These are phyloP conservation scores for Coleophora deauratella DNA, from an alignment of 2,888 invertebrate species.

Conservation along the genomic window DNA sequence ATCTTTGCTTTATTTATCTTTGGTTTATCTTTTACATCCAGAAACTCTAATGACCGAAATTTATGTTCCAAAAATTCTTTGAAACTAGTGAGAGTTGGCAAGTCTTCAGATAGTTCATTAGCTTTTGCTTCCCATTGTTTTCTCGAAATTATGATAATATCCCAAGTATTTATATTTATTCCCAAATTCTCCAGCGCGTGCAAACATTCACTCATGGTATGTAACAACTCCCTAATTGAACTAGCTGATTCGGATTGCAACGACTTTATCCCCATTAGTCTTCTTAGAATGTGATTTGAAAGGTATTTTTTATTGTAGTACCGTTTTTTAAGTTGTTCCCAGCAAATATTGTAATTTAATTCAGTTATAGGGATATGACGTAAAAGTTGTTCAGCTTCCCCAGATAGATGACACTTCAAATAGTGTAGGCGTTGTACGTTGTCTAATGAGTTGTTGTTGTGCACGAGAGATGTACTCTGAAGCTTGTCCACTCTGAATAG, in stretches of 20 bases:
- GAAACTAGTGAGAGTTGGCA: background rate
- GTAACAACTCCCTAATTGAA: no score
- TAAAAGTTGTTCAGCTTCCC: conserved; percentile 18
- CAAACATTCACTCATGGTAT: no score
- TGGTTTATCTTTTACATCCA: background rate
- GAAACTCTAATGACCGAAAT: background rate
- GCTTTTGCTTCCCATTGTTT: background rate
- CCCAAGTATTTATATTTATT: no score
- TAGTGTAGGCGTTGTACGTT: conserved; percentile 19
- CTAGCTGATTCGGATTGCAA: no score
- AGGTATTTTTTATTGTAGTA: conserved; percentile 18
- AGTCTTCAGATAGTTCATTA: background rate
- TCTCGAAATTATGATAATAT: no score
- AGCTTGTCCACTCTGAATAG: conserved; percentile 15
- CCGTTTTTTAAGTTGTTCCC: conserved; percentile 12
- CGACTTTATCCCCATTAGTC: no score
- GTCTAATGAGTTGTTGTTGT: conserved; percentile 13
- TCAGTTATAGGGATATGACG: conserved; percentile 14
- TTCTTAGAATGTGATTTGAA: conserved; percentile 7
- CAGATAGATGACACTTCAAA: conserved; percentile 14
- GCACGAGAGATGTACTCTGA: conserved; percentile 14
- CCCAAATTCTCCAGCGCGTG: background rate
- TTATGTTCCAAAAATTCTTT: no score
- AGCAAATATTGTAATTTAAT: conserved; percentile 16
- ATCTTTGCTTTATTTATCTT: background rate